Evolutionary conservation across 1,140 invertebrate species (phyloP).

Genomic region (Drosophila bocki): DNA sequence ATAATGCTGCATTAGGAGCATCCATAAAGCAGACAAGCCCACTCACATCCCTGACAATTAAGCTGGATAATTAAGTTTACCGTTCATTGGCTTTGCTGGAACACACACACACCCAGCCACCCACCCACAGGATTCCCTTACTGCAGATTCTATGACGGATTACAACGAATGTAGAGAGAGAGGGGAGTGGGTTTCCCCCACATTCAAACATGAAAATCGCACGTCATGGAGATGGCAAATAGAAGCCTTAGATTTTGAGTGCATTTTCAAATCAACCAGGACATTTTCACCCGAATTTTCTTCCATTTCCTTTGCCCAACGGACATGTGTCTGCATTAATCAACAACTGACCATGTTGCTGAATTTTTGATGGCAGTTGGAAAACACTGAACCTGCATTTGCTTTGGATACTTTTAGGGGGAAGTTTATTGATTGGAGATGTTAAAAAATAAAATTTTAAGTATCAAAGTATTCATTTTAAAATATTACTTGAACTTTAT

Average conservation of each 20-base stretch:
- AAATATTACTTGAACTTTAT: background rate
- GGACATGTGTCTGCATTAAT: slow-evolving; percentile 60
- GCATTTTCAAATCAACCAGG: slow-evolving; percentile 55
- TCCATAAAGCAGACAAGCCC: slow-evolving; percentile 63
- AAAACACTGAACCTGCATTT: slow-evolving; percentile 24
- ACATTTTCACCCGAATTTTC: slow-evolving; percentile 36
- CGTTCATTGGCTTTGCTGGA: slow-evolving; percentile 76
- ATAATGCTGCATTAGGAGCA: slow-evolving; percentile 83
- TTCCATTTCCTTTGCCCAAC: slow-evolving; percentile 18
- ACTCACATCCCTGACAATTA: slow-evolving; percentile 70
- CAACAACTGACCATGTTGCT: slow-evolving; percentile 36
- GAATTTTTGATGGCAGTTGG: slow-evolving; percentile 34
- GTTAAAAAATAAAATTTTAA: background rate
- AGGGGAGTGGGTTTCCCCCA: background rate
- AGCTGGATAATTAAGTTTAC: slow-evolving; percentile 84
- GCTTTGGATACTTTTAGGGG: background rate
- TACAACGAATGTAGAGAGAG: slow-evolving; percentile 9
- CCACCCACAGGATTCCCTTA: background rate
- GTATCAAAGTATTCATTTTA: background rate
- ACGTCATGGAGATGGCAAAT: slow-evolving; percentile 37
- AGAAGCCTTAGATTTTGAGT: slow-evolving; percentile 53
- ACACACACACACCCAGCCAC: background rate
- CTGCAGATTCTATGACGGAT: slow-evolving; percentile 36
- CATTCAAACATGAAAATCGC: slow-evolving; percentile 29
- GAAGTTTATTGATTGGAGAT: background rate